phyloP scores from a whole-genome alignment of 2,797 vertebrate species.

The Chaunax sp. region DNA sequence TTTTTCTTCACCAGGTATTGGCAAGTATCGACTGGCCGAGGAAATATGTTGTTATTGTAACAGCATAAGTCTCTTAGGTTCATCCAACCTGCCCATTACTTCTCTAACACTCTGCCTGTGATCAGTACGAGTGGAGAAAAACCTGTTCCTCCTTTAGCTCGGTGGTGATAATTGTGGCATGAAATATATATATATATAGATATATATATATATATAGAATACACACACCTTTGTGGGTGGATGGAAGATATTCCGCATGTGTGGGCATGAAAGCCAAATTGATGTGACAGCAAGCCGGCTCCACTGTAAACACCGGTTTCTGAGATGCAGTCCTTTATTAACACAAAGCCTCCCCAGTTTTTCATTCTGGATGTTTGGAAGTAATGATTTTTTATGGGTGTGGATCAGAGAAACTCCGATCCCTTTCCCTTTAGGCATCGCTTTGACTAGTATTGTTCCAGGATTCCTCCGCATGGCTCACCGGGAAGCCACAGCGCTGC shows the following conservation, averaged over 20 bases:
- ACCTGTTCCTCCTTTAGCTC: neutral
- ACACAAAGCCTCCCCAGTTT: slow-evolving; percentile 30
- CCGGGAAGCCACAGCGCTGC: slow-evolving; percentile 57
- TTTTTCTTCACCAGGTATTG: slow-evolving; percentile 45
- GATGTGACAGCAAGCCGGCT: slow-evolving; percentile 64
- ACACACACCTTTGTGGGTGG: slow-evolving; percentile 49
- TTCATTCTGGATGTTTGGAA: slow-evolving; percentile 46
- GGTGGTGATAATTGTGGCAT: neutral
- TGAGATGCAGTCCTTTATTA: slow-evolving; percentile 66
- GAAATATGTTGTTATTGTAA: slow-evolving; percentile 63
- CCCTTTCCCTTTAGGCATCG: slow-evolving; percentile 61
- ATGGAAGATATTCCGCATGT: slow-evolving; percentile 49
- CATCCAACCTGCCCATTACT: slow-evolving; percentile 53
- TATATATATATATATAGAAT: slow-evolving; percentile 6
- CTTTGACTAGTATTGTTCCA: slow-evolving; percentile 73
- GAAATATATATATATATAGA: slow-evolving; percentile 8
- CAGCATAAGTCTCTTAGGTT: slow-evolving; percentile 62
- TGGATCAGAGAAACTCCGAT: slow-evolving; percentile 62
- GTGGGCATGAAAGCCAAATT: slow-evolving; percentile 68
- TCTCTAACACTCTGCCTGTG: slow-evolving; percentile 21
- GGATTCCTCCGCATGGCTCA: slow-evolving; percentile 67
- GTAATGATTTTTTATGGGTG: slow-evolving; percentile 41
- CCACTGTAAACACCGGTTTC: slow-evolving; percentile 64
- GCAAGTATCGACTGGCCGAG: slow-evolving; percentile 50
- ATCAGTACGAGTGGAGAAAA: slow-evolving; percentile 43